phyloP scores from a whole-genome alignment of 2,888 invertebrate species.

The Ormyrus rosae region DNA sequence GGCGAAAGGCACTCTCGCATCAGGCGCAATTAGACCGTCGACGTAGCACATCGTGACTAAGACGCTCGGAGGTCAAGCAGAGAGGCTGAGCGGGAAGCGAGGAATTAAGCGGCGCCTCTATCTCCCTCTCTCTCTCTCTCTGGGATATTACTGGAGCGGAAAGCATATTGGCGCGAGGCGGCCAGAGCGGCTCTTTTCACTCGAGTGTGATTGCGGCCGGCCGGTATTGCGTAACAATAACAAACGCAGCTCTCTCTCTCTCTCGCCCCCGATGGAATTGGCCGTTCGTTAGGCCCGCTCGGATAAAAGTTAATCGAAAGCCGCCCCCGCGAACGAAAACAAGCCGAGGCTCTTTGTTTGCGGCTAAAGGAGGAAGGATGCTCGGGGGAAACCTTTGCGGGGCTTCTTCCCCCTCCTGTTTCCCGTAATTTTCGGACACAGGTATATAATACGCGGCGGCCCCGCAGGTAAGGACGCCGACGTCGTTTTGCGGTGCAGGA shows the following conservation, averaged over 20 bases:
- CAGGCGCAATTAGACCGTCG: slow-evolving; percentile 23
- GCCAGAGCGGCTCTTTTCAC: no score
- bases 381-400: slow-evolving; percentile 9
- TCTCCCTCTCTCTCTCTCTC: not conserved
- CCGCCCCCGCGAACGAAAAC: no score
- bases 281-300: no score
- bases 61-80: not conserved
- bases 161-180: not conserved
- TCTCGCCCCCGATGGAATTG: no score
- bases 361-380: no score
- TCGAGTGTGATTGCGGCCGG: slow-evolving; percentile 1
- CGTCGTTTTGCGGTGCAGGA: no score
- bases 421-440: not conserved
- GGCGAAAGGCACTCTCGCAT: not conserved
- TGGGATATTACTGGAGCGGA: not conserved
- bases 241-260: no score
- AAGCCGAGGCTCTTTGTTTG: no score
- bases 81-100: not conserved
- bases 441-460: not conserved
- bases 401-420: no score
- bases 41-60: slow-evolving; percentile 7
- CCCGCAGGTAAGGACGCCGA: no score
- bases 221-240: no score
- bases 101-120: not conserved
- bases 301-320: no score